A percentile compares a stretch with the other conserved stretches of the same genome.
These are phyloP conservation scores for Apteryx mantelli DNA, from an alignment of 2,113 vertebrate genomes.

Conservation along the genomic window DNA sequence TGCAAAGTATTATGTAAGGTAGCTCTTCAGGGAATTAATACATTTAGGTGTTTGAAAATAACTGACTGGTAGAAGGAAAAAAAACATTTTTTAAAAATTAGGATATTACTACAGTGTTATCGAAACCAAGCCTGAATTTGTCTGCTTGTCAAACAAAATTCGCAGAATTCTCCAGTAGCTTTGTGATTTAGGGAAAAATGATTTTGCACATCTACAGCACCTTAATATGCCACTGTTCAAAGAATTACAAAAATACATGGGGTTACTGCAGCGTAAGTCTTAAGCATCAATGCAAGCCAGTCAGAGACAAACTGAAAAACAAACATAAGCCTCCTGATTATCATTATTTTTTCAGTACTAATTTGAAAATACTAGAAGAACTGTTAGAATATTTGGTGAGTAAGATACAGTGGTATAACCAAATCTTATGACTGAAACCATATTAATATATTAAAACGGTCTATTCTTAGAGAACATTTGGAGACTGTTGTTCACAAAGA, in stretches of 20 bases:
- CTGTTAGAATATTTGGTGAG: not conserved
- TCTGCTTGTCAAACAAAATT: not conserved
- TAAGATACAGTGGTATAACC: not conserved
- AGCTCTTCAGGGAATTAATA: not conserved
- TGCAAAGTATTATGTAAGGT: not conserved
- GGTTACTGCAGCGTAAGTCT: not conserved
- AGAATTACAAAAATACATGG: not conserved
- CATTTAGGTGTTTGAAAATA: not conserved
- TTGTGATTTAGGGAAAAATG: not conserved
- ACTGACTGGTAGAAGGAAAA: not conserved
- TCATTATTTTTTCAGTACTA: not conserved
- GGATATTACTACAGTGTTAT: not conserved
- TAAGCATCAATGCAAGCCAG: not conserved
- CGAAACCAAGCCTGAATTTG: not conserved
- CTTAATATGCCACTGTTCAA: not conserved
- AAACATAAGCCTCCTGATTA: not conserved
- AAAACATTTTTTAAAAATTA: not conserved
- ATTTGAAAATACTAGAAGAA: not conserved
- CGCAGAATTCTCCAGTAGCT: not conserved
- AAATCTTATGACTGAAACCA: not conserved
- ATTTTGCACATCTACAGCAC: not conserved
- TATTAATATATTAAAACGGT: not conserved
- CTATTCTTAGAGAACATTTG: not conserved
- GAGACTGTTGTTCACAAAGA: not conserved
- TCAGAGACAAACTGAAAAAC: not conserved